phyloP scores from a whole-genome alignment of 2,797 vertebrate genomes.

The Phataginus tetradactyla region DNA sequence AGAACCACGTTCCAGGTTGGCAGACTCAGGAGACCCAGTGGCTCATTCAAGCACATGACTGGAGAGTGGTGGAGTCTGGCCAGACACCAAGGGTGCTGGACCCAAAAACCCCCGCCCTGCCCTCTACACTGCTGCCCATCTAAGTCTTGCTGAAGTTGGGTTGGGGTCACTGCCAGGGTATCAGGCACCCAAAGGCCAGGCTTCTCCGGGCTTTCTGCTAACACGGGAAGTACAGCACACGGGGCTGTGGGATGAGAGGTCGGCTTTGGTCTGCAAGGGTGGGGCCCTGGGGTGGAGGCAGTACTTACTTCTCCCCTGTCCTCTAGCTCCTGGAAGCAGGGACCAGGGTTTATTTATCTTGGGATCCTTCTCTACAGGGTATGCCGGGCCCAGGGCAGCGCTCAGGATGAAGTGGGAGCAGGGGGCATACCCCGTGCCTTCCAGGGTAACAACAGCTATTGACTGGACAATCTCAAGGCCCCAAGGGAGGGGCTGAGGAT shows the following conservation, averaged over 20 bases:
- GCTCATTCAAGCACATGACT: background rate
- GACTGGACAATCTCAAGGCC: background rate
- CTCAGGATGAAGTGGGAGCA: background rate
- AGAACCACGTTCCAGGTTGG: background rate
- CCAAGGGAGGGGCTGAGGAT: background rate
- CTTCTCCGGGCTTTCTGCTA: no score
- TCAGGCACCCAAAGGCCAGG: background rate
- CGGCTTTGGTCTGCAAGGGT: background rate
- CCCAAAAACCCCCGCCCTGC: rapidly evolving
- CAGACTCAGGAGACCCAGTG: background rate
- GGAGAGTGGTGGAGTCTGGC: background rate
- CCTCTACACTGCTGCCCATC: background rate
- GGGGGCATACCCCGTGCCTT: background rate
- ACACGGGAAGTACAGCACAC: background rate
- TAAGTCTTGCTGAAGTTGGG: background rate
- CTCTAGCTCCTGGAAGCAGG: background rate
- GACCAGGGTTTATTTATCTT: background rate
- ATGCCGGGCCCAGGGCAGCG: background rate
- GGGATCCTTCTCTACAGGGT: background rate
- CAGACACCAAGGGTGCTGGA: background rate
- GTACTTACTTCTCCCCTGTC: background rate
- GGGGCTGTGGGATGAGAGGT: background rate
- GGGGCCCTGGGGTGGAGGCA: no score
- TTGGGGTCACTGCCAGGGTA: rapidly evolving
- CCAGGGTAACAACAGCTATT: background rate